Base-by-base conservation (phyloP, 2,888 invertebrate genomes). In the Synanthedon vespiformis region DNA sequence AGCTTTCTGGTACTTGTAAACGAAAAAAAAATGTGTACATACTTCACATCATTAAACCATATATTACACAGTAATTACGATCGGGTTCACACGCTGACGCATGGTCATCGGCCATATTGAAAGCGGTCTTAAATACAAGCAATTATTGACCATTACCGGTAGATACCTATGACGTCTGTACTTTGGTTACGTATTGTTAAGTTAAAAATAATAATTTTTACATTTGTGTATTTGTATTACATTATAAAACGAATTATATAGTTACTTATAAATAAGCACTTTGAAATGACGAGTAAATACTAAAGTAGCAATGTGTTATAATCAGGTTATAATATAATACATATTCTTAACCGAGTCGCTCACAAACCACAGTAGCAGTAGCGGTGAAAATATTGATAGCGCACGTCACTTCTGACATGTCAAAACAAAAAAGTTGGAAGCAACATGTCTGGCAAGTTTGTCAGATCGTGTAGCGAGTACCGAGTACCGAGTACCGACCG, bases 401-500 rank as follows among this genome's bases (percentile, higher is more conserved):
- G n/a, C 44, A 34, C 34, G 14, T 44, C 44, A 44, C 12, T 13
- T 44, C 13, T 44, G 44, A 44, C 44, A 44, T 44, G 44, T 44
- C 44, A 44, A n/a, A 44, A 44, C 44, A 44, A 44, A 44, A 41
- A 44, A 44, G 13, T 13, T 13, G 44, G 13, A 44, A 13, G n/a
- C n/a, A 44, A 44, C 44, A 8, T 13, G 44, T 44, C 44, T 44
- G 44, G 44, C 44, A 14, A n/a, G 44, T 34, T 34, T n/a, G 44
- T 44, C 44, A 49, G 50, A 52, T 56, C 53, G 56, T 13, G 44
- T 61, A 57, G 60, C 61, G 72, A 73, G 74, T 75, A 63, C 76
- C 74, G 72, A 73, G 74, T 75, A 63, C 76, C 63, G 22, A 16
- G 55, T 73, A 49, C 67, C 40, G 50, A 67, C 71, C 70, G 60